Conservation (phyloP, 2,797 vertebrate species). For the Squalus acanthias region DNA sequence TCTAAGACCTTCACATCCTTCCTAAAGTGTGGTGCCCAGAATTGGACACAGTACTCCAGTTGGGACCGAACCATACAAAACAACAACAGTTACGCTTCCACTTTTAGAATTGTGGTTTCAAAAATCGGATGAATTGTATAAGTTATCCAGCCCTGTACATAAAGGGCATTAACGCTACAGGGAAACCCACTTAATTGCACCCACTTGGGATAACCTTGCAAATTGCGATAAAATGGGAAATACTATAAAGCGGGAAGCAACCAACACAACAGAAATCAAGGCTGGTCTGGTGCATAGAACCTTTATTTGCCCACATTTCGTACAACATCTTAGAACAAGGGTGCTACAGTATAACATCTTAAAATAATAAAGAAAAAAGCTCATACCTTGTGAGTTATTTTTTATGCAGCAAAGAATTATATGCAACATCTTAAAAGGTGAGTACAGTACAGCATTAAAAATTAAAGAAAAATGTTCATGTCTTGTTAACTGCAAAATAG, state of each 20-base stretch:
- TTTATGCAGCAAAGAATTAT: background rate
- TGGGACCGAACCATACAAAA: too few relatives aligned
- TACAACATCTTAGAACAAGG: background rate
- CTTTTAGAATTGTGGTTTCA: too few relatives aligned
- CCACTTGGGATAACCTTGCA: background rate
- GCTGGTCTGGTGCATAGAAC: background rate
- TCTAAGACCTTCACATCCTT: too few relatives aligned
- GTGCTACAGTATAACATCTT: background rate
- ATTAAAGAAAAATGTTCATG: background rate
- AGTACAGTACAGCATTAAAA: background rate
- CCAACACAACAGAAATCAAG: background rate
- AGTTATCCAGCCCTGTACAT: background rate
- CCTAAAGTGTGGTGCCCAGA: too few relatives aligned
- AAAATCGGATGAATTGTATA: background rate
- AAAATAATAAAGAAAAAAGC: background rate
- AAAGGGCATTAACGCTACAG: background rate
- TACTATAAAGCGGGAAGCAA: background rate
- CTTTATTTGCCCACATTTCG: background rate
- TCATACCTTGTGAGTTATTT: background rate
- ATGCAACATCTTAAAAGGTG: background rate
- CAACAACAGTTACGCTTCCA: too few relatives aligned
- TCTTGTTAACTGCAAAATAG: too few relatives aligned
- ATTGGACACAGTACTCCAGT: too few relatives aligned
- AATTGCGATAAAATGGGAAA: background rate
- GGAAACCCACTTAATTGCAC: background rate